These are phyloP conservation scores for Antitype chi DNA, from an alignment of 2,888 invertebrate species.

Conservation along the genomic window DNA sequence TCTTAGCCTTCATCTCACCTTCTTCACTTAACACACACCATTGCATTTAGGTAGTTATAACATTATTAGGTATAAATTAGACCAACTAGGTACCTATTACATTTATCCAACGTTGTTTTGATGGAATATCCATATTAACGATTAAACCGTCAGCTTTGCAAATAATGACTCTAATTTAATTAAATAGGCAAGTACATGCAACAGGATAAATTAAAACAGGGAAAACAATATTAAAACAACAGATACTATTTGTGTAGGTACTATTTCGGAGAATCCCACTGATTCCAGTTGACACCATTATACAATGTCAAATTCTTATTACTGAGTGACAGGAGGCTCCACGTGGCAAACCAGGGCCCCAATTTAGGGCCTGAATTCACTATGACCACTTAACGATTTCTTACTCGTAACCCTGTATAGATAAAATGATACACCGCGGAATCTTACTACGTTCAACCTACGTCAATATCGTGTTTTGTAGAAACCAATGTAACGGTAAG, in stretches of 20 bases:
- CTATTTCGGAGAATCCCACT: neutral
- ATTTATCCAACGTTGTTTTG: neutral
- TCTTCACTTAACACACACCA: no score
- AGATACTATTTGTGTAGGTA: constrained; percentile 15
- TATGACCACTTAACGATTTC: no score
- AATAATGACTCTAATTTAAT: constrained; percentile 14
- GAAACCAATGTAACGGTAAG: no score
- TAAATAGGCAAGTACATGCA: constrained; percentile 14
- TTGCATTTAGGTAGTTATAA: neutral
- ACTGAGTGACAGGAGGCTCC: neutral
- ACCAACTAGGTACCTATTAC: no score
- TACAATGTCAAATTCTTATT: neutral
- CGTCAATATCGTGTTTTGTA: no score
- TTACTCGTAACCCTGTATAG: no score
- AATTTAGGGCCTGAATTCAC: no score
- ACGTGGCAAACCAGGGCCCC: neutral
- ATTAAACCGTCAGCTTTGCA: constrained; percentile 6
- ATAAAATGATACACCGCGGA: no score
- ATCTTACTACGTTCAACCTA: no score
- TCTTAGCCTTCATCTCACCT: no score
- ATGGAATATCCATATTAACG: neutral
- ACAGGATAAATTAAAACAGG: constrained; percentile 25
- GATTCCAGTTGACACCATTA: constrained; percentile 1
- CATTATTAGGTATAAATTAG: neutral
- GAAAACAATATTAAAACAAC: constrained; percentile 12